Conservation (phyloP, 92 coral and sea anemone species). For the Chrysogorgia sp. region DNA sequence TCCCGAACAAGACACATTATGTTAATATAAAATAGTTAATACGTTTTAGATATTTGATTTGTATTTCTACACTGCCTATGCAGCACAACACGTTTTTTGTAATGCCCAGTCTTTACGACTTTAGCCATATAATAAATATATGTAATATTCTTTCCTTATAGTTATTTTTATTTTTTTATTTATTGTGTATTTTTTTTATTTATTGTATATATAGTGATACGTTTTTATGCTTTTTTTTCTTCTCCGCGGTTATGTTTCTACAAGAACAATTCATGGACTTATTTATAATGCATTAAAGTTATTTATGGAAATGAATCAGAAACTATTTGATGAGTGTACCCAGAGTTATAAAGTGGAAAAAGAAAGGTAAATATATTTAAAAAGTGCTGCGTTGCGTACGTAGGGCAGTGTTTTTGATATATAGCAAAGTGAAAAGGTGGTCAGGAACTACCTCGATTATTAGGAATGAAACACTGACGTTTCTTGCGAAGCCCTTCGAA, state of each 20-base stretch:
- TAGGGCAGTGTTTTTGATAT: not conserved
- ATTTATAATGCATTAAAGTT: constrained; percentile 96
- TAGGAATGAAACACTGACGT: too few relatives aligned
- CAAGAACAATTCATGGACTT: constrained; percentile 91
- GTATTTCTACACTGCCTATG: too few relatives aligned
- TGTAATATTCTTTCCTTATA: not conserved
- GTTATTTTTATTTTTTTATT: not conserved
- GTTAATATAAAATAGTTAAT: too few relatives aligned
- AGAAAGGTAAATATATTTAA: constrained; percentile 78
- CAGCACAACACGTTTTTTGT: too few relatives aligned
- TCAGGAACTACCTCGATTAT: not conserved
- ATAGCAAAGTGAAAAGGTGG: not conserved
- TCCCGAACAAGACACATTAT: too few relatives aligned
- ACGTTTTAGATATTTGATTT: too few relatives aligned
- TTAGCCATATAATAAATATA: too few relatives aligned
- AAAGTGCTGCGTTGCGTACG: not conserved
- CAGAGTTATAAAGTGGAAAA: constrained; percentile 88
- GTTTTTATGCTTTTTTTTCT: not conserved
- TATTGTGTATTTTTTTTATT: not conserved
- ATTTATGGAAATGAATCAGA: constrained; percentile 99
- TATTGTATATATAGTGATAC: not conserved
- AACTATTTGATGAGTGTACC: constrained; percentile 95
- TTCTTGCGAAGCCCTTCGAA: too few relatives aligned
- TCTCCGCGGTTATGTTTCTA: too few relatives aligned
- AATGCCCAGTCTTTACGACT: too few relatives aligned